Conservation (phyloP, 2,888 invertebrate genomes). For the Erebia aethiops region DNA sequence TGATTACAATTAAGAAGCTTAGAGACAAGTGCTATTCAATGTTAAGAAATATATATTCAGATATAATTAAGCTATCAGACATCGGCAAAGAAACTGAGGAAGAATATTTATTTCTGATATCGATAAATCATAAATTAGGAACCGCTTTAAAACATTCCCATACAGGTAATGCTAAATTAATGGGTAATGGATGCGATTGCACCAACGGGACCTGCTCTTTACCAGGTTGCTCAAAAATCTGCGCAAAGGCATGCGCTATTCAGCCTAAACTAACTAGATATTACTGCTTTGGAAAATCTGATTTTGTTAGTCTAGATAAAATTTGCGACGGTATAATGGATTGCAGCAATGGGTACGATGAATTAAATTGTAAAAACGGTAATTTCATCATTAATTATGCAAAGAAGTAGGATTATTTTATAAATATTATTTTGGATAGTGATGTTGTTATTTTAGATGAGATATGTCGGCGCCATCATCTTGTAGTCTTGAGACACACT, state of each 20-base stretch:
- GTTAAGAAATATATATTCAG: conserved; percentile 53
- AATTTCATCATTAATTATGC: conserved; percentile 22
- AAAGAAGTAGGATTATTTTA: conserved; percentile 1
- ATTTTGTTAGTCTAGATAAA: conserved; percentile 50
- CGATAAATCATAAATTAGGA: conserved; percentile 57
- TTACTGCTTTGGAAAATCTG: conserved; percentile 47
- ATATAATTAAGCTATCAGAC: conserved; percentile 43
- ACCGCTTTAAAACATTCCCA: conserved; percentile 60
- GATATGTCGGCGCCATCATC: conserved; percentile 61
- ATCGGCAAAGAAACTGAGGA: conserved; percentile 48
- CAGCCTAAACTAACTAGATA: conserved; percentile 56
- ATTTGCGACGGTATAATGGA: conserved; percentile 62
- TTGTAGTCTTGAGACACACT: conserved; percentile 52
- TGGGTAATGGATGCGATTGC: conserved; percentile 58
- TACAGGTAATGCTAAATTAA: conserved; percentile 59
- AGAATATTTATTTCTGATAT: conserved; percentile 51
- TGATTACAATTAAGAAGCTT: conserved; percentile 43
- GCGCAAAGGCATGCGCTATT: conserved; percentile 56
- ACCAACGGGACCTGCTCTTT: conserved; percentile 53
- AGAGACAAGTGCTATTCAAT: conserved; percentile 55
- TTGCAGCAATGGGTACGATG: conserved; percentile 64
- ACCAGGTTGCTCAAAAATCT: conserved; percentile 54
- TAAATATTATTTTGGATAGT: neutral
- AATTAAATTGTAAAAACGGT: conserved; percentile 60
- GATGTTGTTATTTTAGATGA: conserved; percentile 48